These are phyloP conservation scores for Trinectes maculatus DNA, from an alignment of 2,113 vertebrate genomes.

Conservation along the genomic window DNA sequence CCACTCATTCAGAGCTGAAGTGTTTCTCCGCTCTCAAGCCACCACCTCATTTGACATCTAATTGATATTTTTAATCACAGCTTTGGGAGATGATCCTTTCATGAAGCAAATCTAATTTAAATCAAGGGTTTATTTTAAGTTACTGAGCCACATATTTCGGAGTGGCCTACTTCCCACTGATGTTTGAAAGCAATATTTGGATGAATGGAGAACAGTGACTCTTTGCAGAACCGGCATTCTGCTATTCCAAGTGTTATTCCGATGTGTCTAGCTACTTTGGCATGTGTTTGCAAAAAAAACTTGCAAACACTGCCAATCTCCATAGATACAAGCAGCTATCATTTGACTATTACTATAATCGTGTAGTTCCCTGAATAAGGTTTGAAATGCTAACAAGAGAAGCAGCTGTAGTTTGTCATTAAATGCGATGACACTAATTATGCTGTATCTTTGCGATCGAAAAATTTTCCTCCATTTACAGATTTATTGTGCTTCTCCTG, in stretches of 20 bases:
- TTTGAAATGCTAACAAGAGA: conserved; percentile 31
- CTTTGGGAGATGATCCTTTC: conserved; percentile 40
- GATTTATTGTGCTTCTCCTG: conserved; percentile 57
- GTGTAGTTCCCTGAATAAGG: conserved; percentile 22
- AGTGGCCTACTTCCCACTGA: conserved; percentile 59
- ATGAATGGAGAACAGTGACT: conserved; percentile 68
- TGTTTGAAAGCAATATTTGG: conserved; percentile 78
- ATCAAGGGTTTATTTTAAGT: conserved; percentile 54
- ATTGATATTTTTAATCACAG: conserved; percentile 50
- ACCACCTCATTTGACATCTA: conserved; percentile 11
- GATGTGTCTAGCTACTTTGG: conserved; percentile 22
- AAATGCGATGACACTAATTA: conserved; percentile 63
- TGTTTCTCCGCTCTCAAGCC: conserved; percentile 51
- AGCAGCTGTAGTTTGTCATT: conserved; percentile 58
- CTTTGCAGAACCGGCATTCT: conserved; percentile 29
- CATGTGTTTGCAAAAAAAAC: conserved; percentile 33
- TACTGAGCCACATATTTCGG: conserved; percentile 35
- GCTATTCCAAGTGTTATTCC: conserved; percentile 27
- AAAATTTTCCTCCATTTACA: conserved; percentile 44
- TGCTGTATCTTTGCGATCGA: conserved; percentile 22
- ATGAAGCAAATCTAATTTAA: conserved; percentile 29
- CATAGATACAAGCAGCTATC: conserved; percentile 11
- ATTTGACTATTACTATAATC: conserved; percentile 28
- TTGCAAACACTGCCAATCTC: conserved; percentile 25
- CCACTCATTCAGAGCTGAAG: conserved; percentile 41